phyloP scores from a whole-genome alignment of 2,888 invertebrate genomes.

The Prenolepis imparis region DNA sequence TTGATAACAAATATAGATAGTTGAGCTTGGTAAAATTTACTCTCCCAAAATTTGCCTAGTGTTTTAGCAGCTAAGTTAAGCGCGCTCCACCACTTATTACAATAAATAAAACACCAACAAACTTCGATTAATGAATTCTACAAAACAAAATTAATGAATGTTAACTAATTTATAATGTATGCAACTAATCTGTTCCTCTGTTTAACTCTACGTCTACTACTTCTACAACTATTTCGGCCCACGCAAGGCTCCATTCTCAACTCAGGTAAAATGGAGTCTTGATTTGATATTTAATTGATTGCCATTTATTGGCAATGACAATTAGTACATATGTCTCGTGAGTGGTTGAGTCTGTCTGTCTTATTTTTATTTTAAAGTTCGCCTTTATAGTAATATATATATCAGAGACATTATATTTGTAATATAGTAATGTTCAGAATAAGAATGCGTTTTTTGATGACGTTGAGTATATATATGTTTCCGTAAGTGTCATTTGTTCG shows the following conservation, averaged over 20 bases:
- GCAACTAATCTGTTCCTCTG: conserved; percentile 83
- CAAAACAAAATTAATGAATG: conserved; percentile 67
- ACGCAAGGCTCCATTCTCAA: conserved; percentile 93
- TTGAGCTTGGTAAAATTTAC: conserved; percentile 76
- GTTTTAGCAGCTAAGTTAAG: conserved; percentile 80
- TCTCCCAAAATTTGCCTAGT: conserved; percentile 78
- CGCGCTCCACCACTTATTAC: conserved; percentile 80
- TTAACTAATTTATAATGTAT: conserved; percentile 66
- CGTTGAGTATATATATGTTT: conserved; percentile 30
- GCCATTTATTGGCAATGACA: conserved; percentile 77
- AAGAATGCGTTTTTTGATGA: conserved; percentile 51
- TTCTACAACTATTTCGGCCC: conserved; percentile 88
- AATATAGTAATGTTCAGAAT: conserved; percentile 67
- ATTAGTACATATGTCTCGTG: conserved; percentile 83
- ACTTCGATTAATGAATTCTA: conserved; percentile 63
- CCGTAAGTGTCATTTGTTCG: conserved; percentile 26
- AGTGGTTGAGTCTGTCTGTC: conserved; percentile 83
- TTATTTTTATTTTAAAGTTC: conserved; percentile 74
- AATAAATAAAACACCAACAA: conserved; percentile 64
- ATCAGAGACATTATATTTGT: conserved; percentile 53
- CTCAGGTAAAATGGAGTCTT: conserved; percentile 93
- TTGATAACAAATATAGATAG: conserved; percentile 61
- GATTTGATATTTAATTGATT: conserved; percentile 84
- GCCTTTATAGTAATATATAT: conserved; percentile 71
- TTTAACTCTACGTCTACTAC: conserved; percentile 84